These are phyloP conservation scores for Chlorospingus flavigularis DNA, from an alignment of 2,797 vertebrate species.

Conservation along the genomic window DNA sequence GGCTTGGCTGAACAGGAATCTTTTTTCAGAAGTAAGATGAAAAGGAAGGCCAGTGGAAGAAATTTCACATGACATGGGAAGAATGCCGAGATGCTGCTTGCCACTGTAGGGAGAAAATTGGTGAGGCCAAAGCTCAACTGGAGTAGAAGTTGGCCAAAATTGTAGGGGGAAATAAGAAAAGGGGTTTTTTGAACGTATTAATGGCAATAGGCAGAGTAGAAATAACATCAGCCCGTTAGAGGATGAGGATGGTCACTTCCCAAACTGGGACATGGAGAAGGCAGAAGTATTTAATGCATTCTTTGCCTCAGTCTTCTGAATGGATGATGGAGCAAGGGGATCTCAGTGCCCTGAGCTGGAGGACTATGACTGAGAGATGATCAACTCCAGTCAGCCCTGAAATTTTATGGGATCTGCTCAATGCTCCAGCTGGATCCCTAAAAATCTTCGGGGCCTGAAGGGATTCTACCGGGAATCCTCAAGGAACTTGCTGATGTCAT, in stretches of 20 bases:
- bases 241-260: not conserved
- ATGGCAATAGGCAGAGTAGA: not conserved
- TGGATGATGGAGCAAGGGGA: not conserved
- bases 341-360: not conserved
- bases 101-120: not conserved
- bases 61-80: not conserved
- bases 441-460: not conserved
- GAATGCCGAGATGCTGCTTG: not conserved
- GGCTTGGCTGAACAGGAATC: not conserved
- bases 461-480: not conserved
- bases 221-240: fast-evolving
- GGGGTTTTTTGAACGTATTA: not conserved
- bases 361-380: not conserved
- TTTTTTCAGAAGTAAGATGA: not conserved
- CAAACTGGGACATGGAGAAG: not conserved
- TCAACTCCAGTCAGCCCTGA: not conserved
- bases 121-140: not conserved
- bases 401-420: not conserved
- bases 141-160: not conserved
- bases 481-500: not conserved
- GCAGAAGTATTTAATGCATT: not conserved
- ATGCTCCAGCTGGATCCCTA: not conserved
- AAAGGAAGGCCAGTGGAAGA: not conserved
- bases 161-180: not conserved
- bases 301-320: not conserved